These are phyloP conservation scores for Dusona sp. DNA, from an alignment of 2,888 invertebrate species.

Conservation along the genomic window DNA sequence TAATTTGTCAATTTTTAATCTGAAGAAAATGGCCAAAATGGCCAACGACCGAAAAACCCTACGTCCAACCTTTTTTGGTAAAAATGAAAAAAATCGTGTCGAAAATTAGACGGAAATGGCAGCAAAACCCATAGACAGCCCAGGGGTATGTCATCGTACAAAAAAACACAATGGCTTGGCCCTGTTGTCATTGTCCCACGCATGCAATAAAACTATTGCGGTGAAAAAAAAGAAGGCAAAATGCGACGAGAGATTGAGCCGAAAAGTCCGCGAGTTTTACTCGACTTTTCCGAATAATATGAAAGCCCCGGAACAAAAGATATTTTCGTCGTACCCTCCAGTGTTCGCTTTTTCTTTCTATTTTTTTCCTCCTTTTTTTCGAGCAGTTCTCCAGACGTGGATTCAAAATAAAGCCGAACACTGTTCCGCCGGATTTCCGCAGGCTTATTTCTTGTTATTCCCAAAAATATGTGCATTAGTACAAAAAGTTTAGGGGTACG, in stretches of 20 bases:
- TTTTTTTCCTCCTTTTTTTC: constrained; percentile 27
- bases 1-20: background rate
- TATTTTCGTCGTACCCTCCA: constrained; percentile 35
- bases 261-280: constrained; percentile 29
- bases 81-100: background rate
- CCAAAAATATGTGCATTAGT: constrained; percentile 9
- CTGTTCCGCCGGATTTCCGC: constrained; percentile 47
- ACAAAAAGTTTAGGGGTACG: background rate
- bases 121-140: background rate
- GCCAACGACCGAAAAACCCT: background rate
- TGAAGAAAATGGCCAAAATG: background rate
- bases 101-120: constrained; percentile 28
- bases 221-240: constrained; percentile 7
- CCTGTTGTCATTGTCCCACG: constrained; percentile 51
- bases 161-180: constrained; percentile 43
- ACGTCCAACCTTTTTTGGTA: background rate
- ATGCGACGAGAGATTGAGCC: constrained; percentile 41
- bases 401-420: constrained; percentile 53
- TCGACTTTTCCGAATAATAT: constrained; percentile 59
- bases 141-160: background rate
- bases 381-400: constrained; percentile 32
- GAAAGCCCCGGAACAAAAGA: constrained; percentile 63
- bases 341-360: background rate
- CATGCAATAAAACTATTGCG: constrained; percentile 37
- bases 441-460: constrained; percentile 52